phyloP scores from a whole-genome alignment of 2,797 vertebrate species.

The Oceanodroma leucorhoa region DNA sequence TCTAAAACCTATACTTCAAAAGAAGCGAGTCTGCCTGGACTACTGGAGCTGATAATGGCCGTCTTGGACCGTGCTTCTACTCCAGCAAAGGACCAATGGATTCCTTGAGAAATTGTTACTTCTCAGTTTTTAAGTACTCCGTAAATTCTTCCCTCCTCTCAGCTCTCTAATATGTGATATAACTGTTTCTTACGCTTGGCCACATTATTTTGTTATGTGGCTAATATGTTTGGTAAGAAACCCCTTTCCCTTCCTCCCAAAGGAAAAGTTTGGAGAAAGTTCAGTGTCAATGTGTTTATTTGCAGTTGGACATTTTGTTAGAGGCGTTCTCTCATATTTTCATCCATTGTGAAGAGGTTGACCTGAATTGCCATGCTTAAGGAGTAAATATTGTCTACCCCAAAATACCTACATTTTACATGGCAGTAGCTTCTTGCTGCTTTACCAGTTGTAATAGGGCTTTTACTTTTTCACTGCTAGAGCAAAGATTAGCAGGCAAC shows the following conservation, averaged over 20 bases:
- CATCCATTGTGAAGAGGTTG: neutral
- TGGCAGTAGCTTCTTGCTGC: neutral
- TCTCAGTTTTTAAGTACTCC: neutral
- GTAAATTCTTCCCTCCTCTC: neutral
- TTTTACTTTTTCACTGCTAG: neutral
- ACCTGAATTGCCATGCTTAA: neutral
- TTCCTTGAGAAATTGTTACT: neutral
- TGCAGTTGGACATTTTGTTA: neutral
- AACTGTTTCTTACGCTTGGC: neutral
- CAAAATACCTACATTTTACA: neutral
- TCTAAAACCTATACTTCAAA: neutral
- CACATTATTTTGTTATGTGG: neutral
- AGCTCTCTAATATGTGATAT: neutral
- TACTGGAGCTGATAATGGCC: neutral
- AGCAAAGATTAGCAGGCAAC: neutral
- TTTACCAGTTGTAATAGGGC: neutral
- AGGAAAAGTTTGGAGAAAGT: neutral
- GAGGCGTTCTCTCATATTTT: neutral
- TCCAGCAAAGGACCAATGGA: neutral
- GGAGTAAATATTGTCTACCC: neutral
- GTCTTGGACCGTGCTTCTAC: rapidly evolving
- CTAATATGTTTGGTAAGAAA: neutral
- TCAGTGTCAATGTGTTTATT: neutral
- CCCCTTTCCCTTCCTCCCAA: neutral
- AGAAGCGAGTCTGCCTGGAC: neutral